A percentile compares a stretch with the other conserved stretches of the same genome.
Conservation (phyloP, 2,888 invertebrate species). For the Sesia apiformis region DNA sequence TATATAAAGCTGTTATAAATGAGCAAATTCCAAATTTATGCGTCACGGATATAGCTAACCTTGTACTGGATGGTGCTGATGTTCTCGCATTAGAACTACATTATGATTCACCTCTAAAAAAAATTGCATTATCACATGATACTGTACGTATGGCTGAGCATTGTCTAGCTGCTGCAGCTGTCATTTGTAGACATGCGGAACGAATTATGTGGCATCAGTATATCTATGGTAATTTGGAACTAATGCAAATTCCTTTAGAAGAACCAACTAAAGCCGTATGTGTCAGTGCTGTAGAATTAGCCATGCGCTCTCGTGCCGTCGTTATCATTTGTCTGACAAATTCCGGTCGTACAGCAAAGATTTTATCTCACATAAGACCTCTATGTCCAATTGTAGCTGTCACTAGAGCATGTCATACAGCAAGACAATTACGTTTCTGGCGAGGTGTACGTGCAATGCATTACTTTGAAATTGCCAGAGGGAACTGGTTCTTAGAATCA, state of each 20-base stretch:
- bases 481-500: slow-evolving; percentile 45
- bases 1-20: slow-evolving; percentile 91
- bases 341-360: slow-evolving; percentile 80
- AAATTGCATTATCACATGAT: slow-evolving; percentile 40
- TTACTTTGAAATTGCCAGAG: slow-evolving; percentile 53
- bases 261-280: slow-evolving; percentile 71
- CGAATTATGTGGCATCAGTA: slow-evolving; percentile 87
- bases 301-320: slow-evolving; percentile 45
- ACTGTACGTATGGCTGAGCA: slow-evolving; percentile 73
- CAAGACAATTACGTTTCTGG: slow-evolving; percentile 76
- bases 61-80: slow-evolving; percentile 92
- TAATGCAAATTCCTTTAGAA: slow-evolving; percentile 72
- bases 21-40: slow-evolving; percentile 85
- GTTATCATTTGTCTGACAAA: slow-evolving; percentile 85
- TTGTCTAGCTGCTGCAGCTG: slow-evolving; percentile 80
- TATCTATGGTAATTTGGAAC: slow-evolving; percentile 81
- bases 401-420: slow-evolving; percentile 79
- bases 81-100: slow-evolving; percentile 85
- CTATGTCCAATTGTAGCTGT: slow-evolving; percentile 84
- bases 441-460: slow-evolving; percentile 68
- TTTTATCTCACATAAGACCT: slow-evolving; percentile 80
- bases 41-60: slow-evolving; percentile 91
- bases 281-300: slow-evolving; percentile 52
- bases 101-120: slow-evolving; percentile 56
- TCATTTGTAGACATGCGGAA: slow-evolving; percentile 91